These are phyloP conservation scores for Butorides virescens DNA, from an alignment of 2,113 vertebrate species.

Conservation along the genomic window DNA sequence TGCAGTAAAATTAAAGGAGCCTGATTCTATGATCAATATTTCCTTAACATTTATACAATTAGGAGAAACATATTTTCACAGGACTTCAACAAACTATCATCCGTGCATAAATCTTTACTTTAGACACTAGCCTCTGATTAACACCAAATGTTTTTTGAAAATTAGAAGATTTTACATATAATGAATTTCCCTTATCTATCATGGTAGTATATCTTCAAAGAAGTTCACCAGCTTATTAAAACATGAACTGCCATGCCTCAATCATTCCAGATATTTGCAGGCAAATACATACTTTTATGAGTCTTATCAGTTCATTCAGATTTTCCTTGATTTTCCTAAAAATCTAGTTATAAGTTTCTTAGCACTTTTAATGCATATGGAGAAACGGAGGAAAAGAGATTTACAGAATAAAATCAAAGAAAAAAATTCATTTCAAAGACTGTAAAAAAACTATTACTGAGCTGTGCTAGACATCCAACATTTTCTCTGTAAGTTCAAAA, in stretches of 20 bases:
- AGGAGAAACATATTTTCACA: neutral
- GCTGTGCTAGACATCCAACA: neutral
- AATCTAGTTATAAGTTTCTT: neutral
- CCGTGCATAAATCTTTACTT: neutral
- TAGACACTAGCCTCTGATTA: slow-evolving; percentile 1
- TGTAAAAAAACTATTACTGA: neutral
- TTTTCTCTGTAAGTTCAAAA: neutral
- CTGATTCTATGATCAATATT: neutral
- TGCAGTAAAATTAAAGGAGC: neutral
- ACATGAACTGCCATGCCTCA: neutral
- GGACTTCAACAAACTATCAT: neutral
- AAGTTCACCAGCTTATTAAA: neutral
- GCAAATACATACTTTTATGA: neutral
- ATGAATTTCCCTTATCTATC: slow-evolving; percentile 28
- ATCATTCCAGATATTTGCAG: neutral
- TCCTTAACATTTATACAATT: neutral
- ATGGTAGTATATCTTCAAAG: slow-evolving; percentile 5
- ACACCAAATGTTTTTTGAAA: neutral
- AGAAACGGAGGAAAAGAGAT: neutral
- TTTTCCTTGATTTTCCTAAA: neutral
- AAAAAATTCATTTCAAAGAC: neutral
- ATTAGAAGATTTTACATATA: neutral
- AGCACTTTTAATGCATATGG: neutral
- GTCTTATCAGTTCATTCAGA: neutral
- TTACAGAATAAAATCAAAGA: neutral